A percentile compares a stretch with the other conserved stretches of the same genome.
Evolutionary conservation across 2,888 invertebrate genomes (phyloP).

Genomic region (Mesoligia furuncula): DNA sequence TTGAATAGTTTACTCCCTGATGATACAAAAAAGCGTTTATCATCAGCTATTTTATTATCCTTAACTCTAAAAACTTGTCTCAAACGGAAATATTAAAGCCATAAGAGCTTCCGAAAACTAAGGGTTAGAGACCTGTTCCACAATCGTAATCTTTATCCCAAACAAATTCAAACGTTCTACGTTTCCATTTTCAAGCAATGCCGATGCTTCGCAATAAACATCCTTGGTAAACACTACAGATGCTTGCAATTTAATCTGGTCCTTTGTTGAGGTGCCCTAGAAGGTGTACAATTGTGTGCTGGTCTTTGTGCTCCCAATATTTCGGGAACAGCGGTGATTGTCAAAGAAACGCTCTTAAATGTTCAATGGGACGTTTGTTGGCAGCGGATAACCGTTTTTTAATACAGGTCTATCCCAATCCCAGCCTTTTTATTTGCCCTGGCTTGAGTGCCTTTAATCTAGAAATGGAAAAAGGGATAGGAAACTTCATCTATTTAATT

Average conservation of each 20-base stretch:
- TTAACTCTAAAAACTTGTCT: neutral
- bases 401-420: constrained; percentile 13
- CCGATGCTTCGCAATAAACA: constrained; percentile 45
- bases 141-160: constrained; percentile 37
- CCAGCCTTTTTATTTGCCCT: constrained; percentile 25
- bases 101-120: constrained; percentile 29
- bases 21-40: constrained; percentile 10
- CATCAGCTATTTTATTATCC: constrained; percentile 9
- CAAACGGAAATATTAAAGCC: constrained; percentile 52
- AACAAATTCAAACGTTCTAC: constrained; percentile 19
- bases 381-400: constrained; percentile 53
- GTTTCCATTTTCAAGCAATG: constrained; percentile 22
- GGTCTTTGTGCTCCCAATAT: constrained; percentile 45
- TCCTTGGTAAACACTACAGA: constrained; percentile 19
- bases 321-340: constrained; percentile 52
- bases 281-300: constrained; percentile 53
- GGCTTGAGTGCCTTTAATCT: constrained; percentile 24
- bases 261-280: constrained; percentile 52
- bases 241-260: constrained; percentile 58
- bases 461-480: neutral
- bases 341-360: constrained; percentile 55
- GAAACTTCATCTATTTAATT: neutral
- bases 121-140: constrained; percentile 23
- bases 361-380: constrained; percentile 40
- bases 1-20: constrained; percentile 11